phyloP scores from a whole-genome alignment of 1,140 invertebrate species.

The Nymphalis io region DNA sequence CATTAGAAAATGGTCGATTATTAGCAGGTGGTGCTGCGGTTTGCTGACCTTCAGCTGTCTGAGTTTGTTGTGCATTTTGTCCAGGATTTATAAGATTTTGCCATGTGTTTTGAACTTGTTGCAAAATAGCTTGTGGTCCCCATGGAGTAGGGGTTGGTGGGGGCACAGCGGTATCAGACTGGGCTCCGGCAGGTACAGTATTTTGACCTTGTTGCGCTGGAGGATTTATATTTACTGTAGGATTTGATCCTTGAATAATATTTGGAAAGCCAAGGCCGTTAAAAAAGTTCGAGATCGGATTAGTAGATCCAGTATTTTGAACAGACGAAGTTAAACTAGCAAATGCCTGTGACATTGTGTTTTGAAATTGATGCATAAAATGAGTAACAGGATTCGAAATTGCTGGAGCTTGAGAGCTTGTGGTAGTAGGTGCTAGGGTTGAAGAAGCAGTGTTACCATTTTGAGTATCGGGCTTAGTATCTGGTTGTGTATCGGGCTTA shows the following conservation, averaged over 20 bases:
- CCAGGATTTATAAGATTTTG: slow-evolving; percentile 31
- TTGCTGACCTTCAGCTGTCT: neutral
- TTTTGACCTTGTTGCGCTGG: slow-evolving; percentile 22
- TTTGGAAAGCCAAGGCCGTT: slow-evolving; percentile 21
- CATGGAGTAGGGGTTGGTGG: slow-evolving; percentile 13
- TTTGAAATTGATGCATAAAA: slow-evolving; percentile 29
- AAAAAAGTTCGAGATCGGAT: slow-evolving; percentile 10
- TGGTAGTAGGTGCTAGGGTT: neutral
- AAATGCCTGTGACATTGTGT: slow-evolving; percentile 14
- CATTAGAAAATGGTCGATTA: slow-evolving; percentile 6
- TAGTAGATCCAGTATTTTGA: slow-evolving; percentile 25
- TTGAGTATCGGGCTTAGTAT: neutral
- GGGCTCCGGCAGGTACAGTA: slow-evolving; percentile 30
- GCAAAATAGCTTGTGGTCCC: slow-evolving; percentile 34
- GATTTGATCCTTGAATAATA: neutral
- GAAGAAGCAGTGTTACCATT: neutral
- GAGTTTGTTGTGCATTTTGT: slow-evolving; percentile 29
- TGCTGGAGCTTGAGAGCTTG: slow-evolving; percentile 11
- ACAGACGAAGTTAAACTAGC: slow-evolving; percentile 23
- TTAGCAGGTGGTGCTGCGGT: slow-evolving; percentile 5
- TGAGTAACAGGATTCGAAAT: slow-evolving; percentile 9
- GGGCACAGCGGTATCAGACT: slow-evolving; percentile 36
- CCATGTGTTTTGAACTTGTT: slow-evolving; percentile 34
- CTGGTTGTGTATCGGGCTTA: slow-evolving; percentile 2
- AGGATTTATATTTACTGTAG: neutral